These are phyloP conservation scores for Tinea pellionella DNA, from an alignment of 2,888 invertebrate genomes.

Conservation along the genomic window DNA sequence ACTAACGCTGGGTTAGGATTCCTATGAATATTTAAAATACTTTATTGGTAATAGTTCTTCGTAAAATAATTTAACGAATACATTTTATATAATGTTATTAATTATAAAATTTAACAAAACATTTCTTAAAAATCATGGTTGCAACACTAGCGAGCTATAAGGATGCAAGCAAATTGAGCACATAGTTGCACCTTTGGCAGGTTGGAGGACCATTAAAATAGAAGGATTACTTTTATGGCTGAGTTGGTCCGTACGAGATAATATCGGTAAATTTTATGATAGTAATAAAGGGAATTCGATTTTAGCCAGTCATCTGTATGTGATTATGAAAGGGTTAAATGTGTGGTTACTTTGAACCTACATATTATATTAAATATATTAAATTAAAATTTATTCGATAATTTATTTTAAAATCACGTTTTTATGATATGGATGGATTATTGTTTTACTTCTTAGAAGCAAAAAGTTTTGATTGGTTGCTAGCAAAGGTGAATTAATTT, in stretches of 20 bases:
- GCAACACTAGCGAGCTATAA: neutral
- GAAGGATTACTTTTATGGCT: constrained; percentile 64
- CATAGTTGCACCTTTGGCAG: constrained; percentile 57
- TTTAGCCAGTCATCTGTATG: constrained; percentile 59
- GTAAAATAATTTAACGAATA: neutral
- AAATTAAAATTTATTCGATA: neutral
- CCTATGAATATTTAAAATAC: constrained; percentile 65
- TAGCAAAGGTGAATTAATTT: constrained; percentile 45
- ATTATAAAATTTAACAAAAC: neutral
- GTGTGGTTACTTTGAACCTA: neutral
- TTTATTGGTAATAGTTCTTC: constrained; percentile 40
- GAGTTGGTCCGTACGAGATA: constrained; percentile 60
- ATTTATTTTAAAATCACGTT: neutral
- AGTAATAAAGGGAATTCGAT: constrained; percentile 64
- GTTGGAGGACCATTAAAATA: constrained; percentile 62
- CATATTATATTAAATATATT: neutral
- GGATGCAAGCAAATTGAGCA: constrained; percentile 36
- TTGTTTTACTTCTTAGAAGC: neutral
- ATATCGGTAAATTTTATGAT: constrained; percentile 65
- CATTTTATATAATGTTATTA: neutral
- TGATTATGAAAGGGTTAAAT: constrained; percentile 38
- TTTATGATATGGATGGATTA: neutral
- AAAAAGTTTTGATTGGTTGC: constrained; percentile 9
- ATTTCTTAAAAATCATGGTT: neutral
- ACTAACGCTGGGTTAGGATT: constrained; percentile 52